These are phyloP conservation scores for Eulithis prunata DNA, from an alignment of 2,888 invertebrate species.

Conservation along the genomic window DNA sequence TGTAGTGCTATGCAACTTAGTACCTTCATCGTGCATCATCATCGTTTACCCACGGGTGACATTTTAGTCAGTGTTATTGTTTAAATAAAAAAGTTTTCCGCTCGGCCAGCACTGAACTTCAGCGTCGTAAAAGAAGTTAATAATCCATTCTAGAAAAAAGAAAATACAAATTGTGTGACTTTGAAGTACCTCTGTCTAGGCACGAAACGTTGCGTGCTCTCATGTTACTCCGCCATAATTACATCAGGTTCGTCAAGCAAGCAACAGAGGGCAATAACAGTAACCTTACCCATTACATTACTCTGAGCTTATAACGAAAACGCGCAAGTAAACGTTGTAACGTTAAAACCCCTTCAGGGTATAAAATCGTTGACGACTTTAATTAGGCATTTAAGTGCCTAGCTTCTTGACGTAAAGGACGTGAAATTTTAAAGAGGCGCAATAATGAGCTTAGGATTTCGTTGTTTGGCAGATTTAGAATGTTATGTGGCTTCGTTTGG, in stretches of 20 bases:
- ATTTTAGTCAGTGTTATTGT: too few species aligned
- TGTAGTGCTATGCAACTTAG: too few species aligned
- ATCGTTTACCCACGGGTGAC: too few species aligned
- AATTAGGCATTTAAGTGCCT: constrained; percentile 45
- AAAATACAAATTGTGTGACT: constrained; percentile 25
- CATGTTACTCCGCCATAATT: constrained; percentile 56
- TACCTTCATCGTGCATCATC: too few species aligned
- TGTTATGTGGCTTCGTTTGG: constrained; percentile 32
- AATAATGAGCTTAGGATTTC: constrained; percentile 37
- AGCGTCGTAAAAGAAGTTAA: neutral
- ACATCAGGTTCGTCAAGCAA: constrained; percentile 57
- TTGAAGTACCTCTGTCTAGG: constrained; percentile 38
- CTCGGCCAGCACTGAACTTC: too few species aligned
- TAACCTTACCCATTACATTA: constrained; percentile 56
- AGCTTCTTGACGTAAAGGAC: constrained; percentile 34
- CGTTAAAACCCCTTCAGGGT: constrained; percentile 43
- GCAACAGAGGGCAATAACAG: constrained; percentile 62
- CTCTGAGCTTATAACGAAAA: constrained; percentile 50
- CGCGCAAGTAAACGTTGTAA: constrained; percentile 48
- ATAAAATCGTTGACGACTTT: constrained; percentile 48
- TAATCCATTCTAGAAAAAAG: constrained; percentile 7
- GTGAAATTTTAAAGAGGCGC: constrained; percentile 43
- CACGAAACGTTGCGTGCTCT: constrained; percentile 65
- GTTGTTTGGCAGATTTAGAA: constrained; percentile 35
- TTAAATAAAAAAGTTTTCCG: too few species aligned